Evolutionary conservation across 2,797 vertebrate genomes (phyloP), one percentile per base, ranked within the genome.

Genomic region (Luscinia megarhynchos): DNA sequence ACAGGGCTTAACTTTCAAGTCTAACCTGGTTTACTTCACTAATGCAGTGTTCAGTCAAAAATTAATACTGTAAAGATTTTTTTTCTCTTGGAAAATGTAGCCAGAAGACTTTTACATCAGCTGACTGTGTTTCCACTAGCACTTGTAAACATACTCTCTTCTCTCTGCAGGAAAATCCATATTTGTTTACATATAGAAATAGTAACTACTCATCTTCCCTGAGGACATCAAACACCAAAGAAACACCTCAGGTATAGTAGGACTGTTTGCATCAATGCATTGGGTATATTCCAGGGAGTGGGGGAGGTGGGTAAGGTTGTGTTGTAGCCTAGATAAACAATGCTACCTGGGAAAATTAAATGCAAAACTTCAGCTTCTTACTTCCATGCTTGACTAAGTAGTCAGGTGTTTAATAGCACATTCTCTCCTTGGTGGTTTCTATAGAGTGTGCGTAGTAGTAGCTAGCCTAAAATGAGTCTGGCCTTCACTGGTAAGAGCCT

Each of bases 161-260:
- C 51, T 43, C 45, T 96, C 87, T 89, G 57, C 97, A 98, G 98
- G 96, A 97, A 66, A 89, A 94, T 23, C 97, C 97, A 0, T 98
- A 97, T 84, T 95, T 98, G 48, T 98, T 97, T 91, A 98, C 98
- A 26, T 97, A 97, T 8, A 94, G 18, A 51, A 98, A 98, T n/a
- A 98, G 98, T 77, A 93, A 98, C 59, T 96, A 97, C 81, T 87
- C 69, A 22, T 85, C 89, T 69, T 87, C 70, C 61, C 27, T 22
- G 16, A 43, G 59, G 55, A 63, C 64, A 50, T 27, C 40, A 41
- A 57, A 70, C 53, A 38, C 11, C 38, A 27, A 12, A 38, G 75
- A 57, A 81, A 32, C 15, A 17, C 8, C 4, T 50, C 85, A 97
- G 97, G 98, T 98, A 97, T 3, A 91, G 79, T 91, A 87, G 82